These are phyloP conservation scores for Helicoverpa zea DNA, from an alignment of 1,140 invertebrate species.

Conservation along the genomic window DNA sequence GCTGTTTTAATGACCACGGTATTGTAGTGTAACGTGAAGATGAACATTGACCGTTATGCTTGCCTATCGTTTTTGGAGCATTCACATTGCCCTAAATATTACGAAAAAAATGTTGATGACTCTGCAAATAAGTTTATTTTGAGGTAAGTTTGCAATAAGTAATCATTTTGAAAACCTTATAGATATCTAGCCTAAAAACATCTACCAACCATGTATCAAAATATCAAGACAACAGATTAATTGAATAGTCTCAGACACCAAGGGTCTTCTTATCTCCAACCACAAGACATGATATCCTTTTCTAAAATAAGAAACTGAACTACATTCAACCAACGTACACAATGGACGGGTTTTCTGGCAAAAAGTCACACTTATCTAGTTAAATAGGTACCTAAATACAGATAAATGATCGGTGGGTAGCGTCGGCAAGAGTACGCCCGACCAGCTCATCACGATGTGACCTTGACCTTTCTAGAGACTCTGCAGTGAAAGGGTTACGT, in stretches of 20 bases:
- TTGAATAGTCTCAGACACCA: neutral
- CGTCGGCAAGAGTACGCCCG: neutral
- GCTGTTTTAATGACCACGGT: no score
- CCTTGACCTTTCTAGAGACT: constrained; percentile 5
- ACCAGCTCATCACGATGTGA: neutral
- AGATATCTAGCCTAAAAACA: no score
- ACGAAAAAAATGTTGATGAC: no score
- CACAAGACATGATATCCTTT: neutral
- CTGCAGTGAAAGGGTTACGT: neutral
- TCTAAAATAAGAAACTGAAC: neutral
- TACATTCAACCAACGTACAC: neutral
- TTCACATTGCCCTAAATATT: no score
- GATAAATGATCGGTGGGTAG: constrained; percentile 16
- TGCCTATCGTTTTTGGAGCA: no score
- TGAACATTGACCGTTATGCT: no score
- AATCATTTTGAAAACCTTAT: no score
- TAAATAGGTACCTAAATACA: constrained; percentile 10
- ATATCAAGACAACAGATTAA: neutral
- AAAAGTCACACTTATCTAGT: constrained; percentile 15
- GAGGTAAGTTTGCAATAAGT: no score
- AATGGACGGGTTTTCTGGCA: neutral
- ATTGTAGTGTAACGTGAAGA: no score
- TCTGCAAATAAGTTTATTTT: no score
- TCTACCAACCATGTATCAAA: neutral
- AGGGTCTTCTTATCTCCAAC: neutral